phyloP scores from a whole-genome alignment of 2,888 invertebrate genomes.

The Hyppa rectilinea region DNA sequence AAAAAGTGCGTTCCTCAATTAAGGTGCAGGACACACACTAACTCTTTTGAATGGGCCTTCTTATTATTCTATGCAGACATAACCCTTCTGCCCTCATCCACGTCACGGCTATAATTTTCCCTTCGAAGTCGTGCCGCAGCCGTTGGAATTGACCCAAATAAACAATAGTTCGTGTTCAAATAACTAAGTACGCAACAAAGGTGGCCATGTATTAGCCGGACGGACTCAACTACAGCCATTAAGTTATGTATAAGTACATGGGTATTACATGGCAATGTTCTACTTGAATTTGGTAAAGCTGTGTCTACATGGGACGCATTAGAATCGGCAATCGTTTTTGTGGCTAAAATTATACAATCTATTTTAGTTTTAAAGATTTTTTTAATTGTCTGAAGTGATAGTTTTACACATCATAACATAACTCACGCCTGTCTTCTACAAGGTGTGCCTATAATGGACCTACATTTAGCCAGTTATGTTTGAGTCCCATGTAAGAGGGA shows the following conservation, averaged over 20 bases:
- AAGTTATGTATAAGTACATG: constrained; percentile 31
- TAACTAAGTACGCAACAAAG: constrained; percentile 62
- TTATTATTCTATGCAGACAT: not conserved
- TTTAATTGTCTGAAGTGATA: not conserved
- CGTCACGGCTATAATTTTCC: constrained; percentile 62
- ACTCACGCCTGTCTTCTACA: too few species aligned
- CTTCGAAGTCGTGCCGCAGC: constrained; percentile 64
- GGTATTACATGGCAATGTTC: constrained; percentile 8
- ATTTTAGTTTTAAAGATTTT: not conserved
- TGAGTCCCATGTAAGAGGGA: not conserved
- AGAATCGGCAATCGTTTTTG: not conserved
- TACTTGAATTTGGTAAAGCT: constrained; percentile 7
- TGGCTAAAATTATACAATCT: too few species aligned
- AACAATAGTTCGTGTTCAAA: constrained; percentile 68
- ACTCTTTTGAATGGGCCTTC: not conserved
- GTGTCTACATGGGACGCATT: not conserved
- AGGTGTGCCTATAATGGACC: not conserved
- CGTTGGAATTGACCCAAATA: constrained; percentile 76
- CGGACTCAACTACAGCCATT: constrained; percentile 44
- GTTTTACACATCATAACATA: not conserved
- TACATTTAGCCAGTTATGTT: not conserved
- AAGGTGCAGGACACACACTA: too few species aligned
- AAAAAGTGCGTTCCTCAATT: too few species aligned
- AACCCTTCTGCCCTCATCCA: constrained; percentile 25
- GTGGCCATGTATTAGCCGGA: constrained; percentile 48